A percentile compares a stretch with the other conserved stretches of the same genome.
Conservation (phyloP, 2,888 invertebrate species). For the Dolichopus griseipennis region DNA sequence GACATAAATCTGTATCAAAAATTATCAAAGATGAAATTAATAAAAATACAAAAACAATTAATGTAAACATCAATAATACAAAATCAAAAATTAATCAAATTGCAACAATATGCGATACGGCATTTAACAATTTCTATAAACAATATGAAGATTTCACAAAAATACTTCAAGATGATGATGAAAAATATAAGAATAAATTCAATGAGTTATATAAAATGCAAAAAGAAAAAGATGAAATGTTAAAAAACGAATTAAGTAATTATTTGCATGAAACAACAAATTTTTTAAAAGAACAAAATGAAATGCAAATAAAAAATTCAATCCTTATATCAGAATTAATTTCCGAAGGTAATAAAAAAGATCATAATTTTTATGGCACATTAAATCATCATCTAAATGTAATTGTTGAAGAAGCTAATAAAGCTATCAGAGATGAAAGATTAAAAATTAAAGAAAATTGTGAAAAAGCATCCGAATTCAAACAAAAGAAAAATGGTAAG, state of each 20-base stretch:
- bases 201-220: conserved; percentile 28
- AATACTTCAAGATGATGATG: conserved; percentile 18
- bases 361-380: not conserved
- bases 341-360: not conserved
- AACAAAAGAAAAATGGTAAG: not conserved
- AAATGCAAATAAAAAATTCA: conserved; percentile 22
- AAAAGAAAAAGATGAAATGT: conserved; percentile 25
- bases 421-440: not conserved
- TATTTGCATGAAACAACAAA: conserved; percentile 26
- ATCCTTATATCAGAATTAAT: not conserved
- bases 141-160: conserved; percentile 27
- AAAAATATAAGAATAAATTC: conserved; percentile 26
- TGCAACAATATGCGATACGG: conserved; percentile 26
- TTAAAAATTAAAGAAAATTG: not conserved
- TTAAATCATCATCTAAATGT: not conserved
- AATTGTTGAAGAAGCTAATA: not conserved
- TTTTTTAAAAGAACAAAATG: conserved; percentile 30
- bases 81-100: conserved; percentile 30
- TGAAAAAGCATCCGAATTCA: not conserved
- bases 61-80: conserved; percentile 28
- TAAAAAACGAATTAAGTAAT: conserved; percentile 27
- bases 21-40: conserved; percentile 32
- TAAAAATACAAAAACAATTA: conserved; percentile 30
- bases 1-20: conserved; percentile 30
- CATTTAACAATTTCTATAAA: conserved; percentile 24